Evolutionary conservation across 2,797 vertebrate genomes (phyloP), one percentile per base, ranked within the genome.

Genomic region (Tragelaphus eurycerus): DNA sequence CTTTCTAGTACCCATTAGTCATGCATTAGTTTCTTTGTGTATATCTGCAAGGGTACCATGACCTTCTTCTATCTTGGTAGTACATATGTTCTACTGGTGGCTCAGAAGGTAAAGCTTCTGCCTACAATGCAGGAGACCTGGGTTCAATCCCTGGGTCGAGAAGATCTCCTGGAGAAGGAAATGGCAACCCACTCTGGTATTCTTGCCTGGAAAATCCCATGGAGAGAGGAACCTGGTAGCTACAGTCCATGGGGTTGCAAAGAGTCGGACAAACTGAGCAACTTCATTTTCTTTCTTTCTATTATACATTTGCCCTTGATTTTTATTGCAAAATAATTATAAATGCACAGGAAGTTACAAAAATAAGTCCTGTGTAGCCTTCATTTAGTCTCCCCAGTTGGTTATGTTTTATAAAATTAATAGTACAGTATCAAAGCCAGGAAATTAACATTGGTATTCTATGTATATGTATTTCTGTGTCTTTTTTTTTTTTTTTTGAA

Each of bases 311-410:
- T 38, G n/a, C 54, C 76, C 38, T 62, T 92, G 25, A 59, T 67
- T 94, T 91, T 76, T 88, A 85, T 92, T 86, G 89, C 74, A 55
- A 57, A 85, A 71, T 85, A 78, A 93, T 52, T 60, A 29, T 52
- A 89, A 48, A 83, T 55, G 64, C 13, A 12, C 17, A 46, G 43
- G 23, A 81, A 81, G 29, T 48, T 46, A 64, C 46, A 89, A 34
- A 95, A 31, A 74, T 60, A 48, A 31, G 11, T 27, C n/a, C 19
- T 46, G 12, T 64, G 55, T 52, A 17, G 55, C 55, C 23, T 14
- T 60, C 21, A 87, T 19, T 52, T 10, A 67, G 25, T 78, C 64
- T 67, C 78, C 64, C 43, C 78, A 21, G 4, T 31, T 52, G 57
- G 84, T 54, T 93, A 60, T 11, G 17, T 76, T 91, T 89, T 46